These are phyloP conservation scores for Cinclus mexicanus DNA, from an alignment of 2,113 vertebrate genomes.

Conservation along the genomic window DNA sequence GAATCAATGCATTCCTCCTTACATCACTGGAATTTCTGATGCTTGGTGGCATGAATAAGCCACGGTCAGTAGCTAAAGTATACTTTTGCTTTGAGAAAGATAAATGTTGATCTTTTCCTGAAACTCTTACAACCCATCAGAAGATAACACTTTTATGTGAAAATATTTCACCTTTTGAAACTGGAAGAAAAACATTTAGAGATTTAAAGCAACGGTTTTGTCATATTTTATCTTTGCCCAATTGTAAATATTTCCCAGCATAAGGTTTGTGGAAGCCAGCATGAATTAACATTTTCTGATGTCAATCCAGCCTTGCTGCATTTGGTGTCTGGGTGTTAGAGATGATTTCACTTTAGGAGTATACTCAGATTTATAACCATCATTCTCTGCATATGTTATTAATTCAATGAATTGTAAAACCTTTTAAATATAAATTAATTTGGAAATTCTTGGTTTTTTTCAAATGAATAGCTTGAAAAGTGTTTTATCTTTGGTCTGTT, in stretches of 20 bases:
- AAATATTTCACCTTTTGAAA: neutral
- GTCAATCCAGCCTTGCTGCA: neutral
- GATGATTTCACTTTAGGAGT: neutral
- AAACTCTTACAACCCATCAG: neutral
- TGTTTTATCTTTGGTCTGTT: neutral
- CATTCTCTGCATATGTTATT: neutral
- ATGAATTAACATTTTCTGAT: neutral
- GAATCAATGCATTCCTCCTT: neutral
- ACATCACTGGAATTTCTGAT: neutral
- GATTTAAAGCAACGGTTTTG: neutral
- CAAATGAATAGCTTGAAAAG: neutral
- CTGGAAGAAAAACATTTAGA: neutral
- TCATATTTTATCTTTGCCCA: neutral
- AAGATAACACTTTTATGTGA: neutral
- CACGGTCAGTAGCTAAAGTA: neutral
- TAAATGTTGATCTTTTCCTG: neutral
- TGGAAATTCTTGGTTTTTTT: neutral
- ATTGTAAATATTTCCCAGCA: neutral
- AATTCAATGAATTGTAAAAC: neutral
- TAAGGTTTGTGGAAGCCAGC: neutral
- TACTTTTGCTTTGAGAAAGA: neutral
- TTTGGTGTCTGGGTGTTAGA: neutral
- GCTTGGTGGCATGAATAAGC: neutral
- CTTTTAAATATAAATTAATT: neutral
- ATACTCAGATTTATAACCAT: neutral